These are phyloP conservation scores for Jordanella pulchra DNA, from an alignment of 2,797 vertebrate genomes.

Conservation along the genomic window DNA sequence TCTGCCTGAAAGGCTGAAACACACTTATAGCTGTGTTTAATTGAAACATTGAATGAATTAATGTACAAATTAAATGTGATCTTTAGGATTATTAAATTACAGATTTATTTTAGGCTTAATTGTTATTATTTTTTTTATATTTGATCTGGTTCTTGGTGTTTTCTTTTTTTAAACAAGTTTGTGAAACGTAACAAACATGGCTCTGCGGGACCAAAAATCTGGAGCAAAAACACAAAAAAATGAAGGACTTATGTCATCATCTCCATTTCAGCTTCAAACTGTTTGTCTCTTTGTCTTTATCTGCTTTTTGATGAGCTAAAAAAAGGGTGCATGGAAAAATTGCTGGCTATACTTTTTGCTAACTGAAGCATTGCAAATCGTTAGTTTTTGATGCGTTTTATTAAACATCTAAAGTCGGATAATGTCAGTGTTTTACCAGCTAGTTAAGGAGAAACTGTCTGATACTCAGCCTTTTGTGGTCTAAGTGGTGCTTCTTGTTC, in stretches of 20 bases:
- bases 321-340: background rate
- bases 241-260: background rate
- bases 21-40: too few species aligned
- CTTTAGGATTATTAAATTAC: too few species aligned
- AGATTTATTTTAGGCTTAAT: too few species aligned
- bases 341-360: background rate
- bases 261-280: background rate
- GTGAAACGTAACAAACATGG: background rate
- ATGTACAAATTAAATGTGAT: too few species aligned
- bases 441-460: background rate
- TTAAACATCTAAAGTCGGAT: too few species aligned
- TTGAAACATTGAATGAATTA: background rate
- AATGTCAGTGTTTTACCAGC: background rate
- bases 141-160: background rate
- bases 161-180: background rate
- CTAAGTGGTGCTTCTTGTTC: background rate
- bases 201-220: too few species aligned
- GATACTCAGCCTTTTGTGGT: background rate
- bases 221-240: background rate
- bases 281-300: background rate
- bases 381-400: background rate
- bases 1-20: too few species aligned
- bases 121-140: too few species aligned
- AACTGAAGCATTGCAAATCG: background rate
- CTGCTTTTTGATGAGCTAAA: background rate